Evolutionary conservation across 2,797 vertebrate species (phyloP).

Genomic region (Galago senegalensis): DNA sequence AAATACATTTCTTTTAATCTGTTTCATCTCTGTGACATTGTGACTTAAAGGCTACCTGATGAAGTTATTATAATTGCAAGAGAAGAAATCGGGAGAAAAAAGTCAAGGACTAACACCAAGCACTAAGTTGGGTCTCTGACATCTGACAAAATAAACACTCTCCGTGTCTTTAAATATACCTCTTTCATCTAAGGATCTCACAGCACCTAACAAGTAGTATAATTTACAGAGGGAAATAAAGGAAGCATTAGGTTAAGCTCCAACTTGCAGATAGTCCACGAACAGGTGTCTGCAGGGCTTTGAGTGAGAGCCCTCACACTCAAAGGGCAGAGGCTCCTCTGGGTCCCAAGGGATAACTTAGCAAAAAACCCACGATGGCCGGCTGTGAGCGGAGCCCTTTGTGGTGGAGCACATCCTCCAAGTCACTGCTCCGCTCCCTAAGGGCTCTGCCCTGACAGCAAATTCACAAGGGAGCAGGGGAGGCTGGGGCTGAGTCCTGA

Average conservation of each 20-base stretch:
- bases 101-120: neutral
- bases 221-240: neutral
- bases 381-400: rapidly evolving
- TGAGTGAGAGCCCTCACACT: neutral
- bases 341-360: no score
- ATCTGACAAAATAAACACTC: neutral
- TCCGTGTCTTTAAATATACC: neutral
- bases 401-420: rapidly evolving
- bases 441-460: neutral
- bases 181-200: neutral
- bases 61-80: neutral
- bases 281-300: rapidly evolving
- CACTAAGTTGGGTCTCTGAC: neutral
- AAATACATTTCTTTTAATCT: neutral
- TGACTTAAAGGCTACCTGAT: conserved; percentile 27
- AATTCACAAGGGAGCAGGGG: neutral
- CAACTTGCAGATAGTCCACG: neutral
- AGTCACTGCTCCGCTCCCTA: rapidly evolving
- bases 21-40: neutral
- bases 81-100: neutral
- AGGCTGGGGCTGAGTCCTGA: neutral
- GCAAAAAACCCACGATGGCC: rapidly evolving
- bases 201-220: neutral
- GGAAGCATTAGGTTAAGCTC: neutral
- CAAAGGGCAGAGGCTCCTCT: neutral